Evolutionary conservation across 2,888 invertebrate genomes (phyloP).

Genomic region (Eupelmus urozonus): DNA sequence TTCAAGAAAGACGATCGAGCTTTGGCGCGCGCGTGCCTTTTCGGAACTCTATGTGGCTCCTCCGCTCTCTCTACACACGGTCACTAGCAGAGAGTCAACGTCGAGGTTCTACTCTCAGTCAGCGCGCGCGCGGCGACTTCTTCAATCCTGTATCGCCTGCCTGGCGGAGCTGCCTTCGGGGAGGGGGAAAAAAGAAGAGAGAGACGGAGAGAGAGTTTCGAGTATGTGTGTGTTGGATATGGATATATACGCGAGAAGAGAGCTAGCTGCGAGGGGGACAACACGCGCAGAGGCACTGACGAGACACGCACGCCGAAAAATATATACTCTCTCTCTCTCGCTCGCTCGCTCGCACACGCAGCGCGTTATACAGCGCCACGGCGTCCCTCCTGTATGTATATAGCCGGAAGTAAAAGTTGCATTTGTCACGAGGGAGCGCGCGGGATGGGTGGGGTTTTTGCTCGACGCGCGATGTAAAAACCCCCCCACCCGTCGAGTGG

Average conservation of each 20-base stretch:
- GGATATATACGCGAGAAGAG: background rate
- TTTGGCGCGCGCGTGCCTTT: too few relatives aligned
- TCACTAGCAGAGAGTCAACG: too few relatives aligned
- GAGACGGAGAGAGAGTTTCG: constrained; percentile 13
- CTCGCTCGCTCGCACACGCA: background rate
- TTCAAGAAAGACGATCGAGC: too few relatives aligned
- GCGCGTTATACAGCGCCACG: constrained; percentile 59
- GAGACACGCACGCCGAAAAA: constrained; percentile 43
- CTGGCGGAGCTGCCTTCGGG: too few relatives aligned
- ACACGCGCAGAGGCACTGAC: constrained; percentile 50
- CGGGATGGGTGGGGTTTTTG: constrained; percentile 71
- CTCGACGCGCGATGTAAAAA: too few relatives aligned
- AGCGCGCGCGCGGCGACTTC: constrained; percentile 11
- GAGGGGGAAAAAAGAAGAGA: background rate
- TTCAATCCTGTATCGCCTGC: too few relatives aligned
- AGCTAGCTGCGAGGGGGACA: constrained; percentile 44
- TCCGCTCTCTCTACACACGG: too few relatives aligned
- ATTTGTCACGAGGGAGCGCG: constrained; percentile 73
- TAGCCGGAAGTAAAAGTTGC: constrained; percentile 77
- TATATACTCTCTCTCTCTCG: constrained; percentile 23
- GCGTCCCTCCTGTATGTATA: too few relatives aligned
- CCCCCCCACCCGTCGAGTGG: too few relatives aligned
- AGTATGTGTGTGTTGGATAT: background rate
- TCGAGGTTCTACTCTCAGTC: too few relatives aligned
- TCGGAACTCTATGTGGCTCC: too few relatives aligned